Evolutionary conservation across 2,797 vertebrate species (phyloP).

Genomic region (Xerus rutilus): DNA sequence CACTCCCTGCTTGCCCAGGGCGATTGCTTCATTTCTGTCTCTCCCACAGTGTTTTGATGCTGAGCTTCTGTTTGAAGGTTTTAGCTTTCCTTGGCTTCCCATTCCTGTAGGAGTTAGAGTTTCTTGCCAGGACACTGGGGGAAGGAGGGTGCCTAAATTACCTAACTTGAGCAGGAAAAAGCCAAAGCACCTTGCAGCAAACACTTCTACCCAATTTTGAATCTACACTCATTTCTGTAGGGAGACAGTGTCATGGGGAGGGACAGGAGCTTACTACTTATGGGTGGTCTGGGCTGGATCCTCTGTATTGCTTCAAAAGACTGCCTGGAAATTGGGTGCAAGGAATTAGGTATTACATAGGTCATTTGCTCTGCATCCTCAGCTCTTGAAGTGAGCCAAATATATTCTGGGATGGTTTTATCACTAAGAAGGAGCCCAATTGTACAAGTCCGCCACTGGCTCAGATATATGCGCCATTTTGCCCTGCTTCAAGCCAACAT

Average conservation of each 20-base stretch:
- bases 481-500: neutral
- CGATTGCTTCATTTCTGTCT: neutral
- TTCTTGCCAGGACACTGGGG: conserved; percentile 45
- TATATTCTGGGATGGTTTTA: neutral
- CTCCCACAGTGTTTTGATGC: neutral
- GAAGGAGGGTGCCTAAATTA: neutral
- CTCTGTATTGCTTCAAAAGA: neutral
- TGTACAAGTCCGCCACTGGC: neutral
- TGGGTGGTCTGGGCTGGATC: neutral
- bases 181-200: neutral
- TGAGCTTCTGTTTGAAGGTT: neutral
- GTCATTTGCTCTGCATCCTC: neutral
- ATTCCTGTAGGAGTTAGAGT: neutral
- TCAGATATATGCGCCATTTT: neutral
- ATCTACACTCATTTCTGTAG: neutral
- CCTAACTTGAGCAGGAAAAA: neutral
- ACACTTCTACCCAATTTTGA: neutral
- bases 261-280: neutral
- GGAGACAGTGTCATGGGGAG: neutral
- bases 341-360: neutral
- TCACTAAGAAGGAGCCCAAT: neutral
- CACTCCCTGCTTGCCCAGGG: neutral
- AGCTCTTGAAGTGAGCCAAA: neutral
- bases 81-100: neutral
- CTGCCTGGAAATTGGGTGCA: neutral